Evolutionary conservation across 2,797 vertebrate species (phyloP), one percentile per base, ranked within the genome.

Genomic region (Neomorphus geoffroyi): DNA sequence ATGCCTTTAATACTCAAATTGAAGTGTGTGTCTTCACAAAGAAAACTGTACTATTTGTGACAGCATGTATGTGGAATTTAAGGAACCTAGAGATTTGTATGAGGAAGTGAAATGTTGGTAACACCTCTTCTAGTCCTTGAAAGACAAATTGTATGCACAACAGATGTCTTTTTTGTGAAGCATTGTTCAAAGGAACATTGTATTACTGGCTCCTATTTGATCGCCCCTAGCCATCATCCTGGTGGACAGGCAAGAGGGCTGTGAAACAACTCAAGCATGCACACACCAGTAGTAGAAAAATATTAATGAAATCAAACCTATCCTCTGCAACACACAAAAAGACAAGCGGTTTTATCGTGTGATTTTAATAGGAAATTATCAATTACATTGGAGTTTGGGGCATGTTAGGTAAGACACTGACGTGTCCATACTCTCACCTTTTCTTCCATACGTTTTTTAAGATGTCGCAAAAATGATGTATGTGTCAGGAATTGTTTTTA

Each of bases 21-120:
- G 88, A 94, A 80, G 80, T 96, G 86, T 53, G 53, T 94, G 92
- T 97, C 94, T 78, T 95, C 91, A 92, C 72, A 96, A 96, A 95
- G 85, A 90, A 96, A 97, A 90, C 45, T 45, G 2, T 46, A 35
- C 26, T 95, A 73, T 88, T 96, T 77, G 18, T 92, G 87, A 70
- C 93, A 82, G 69, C 94, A 96, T 93, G 86, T 84, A 79, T 85
- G 67, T 45, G 54, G 61, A 95, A 91, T 95, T 89, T 72, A 58
- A 66, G 80, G 88, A 96, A 93, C 88, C 78, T 85, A 57, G 77
- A 95, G 91, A 96, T 93, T 93, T 96, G 87, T 95, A 83, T 77
- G 79, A 92, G 82, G 92, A 96, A 87, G 78, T 94, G 74, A 96
- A 97, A 95, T 90, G 84, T 69, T 93, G 92, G 80, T 84, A 94